Evolutionary conservation across 92 coral and sea anemone species (phyloP).

Genomic region (Meandrina meandrites): DNA sequence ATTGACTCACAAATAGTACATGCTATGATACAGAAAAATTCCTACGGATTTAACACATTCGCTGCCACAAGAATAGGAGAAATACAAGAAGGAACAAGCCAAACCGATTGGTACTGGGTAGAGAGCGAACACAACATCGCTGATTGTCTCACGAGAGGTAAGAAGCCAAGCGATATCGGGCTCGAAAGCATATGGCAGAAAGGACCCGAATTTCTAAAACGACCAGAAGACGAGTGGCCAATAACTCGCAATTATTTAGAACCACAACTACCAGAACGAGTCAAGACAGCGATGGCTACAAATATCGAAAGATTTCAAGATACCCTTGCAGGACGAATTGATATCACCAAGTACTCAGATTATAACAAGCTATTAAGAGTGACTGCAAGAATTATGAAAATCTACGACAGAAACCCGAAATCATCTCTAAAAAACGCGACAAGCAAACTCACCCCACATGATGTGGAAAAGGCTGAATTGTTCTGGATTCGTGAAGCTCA

Average conservation of each 20-base stretch:
- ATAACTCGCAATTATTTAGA: no score
- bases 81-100: constrained; percentile 62
- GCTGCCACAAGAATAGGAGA: no score
- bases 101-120: constrained; percentile 66
- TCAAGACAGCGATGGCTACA: no score
- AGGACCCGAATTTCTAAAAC: no score
- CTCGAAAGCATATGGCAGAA: no score
- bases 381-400: constrained; percentile 8
- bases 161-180: constrained; percentile 47
- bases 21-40: no score
- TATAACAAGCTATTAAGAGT: background rate
- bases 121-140: constrained; percentile 57
- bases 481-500: constrained; percentile 21
- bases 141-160: constrained; percentile 76
- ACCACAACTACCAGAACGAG: no score
- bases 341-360: constrained; percentile 15
- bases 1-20: no score
- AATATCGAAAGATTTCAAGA: no score
- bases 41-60: no score
- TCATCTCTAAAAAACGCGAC: constrained; percentile 3
- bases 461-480: constrained; percentile 10
- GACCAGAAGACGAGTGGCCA: no score
- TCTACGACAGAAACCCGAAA: constrained; percentile 13
- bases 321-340: constrained; percentile 10
- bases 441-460: constrained; percentile 22